Evolutionary conservation across 2,888 invertebrate species (phyloP).

Genomic region (Chymomyza amoena): DNA sequence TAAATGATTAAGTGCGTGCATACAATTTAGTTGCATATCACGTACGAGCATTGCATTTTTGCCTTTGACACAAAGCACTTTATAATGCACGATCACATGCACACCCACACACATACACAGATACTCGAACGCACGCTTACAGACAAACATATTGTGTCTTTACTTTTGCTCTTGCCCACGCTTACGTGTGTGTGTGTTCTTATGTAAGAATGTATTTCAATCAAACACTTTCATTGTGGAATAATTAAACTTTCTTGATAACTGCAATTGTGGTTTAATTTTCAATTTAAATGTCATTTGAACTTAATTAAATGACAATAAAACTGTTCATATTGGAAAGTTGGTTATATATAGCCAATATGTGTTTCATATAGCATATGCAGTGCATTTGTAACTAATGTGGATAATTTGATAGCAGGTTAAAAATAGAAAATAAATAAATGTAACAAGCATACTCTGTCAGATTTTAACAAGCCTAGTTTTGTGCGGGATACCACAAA

Average conservation of each 20-base stretch:
- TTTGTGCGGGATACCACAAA: too few relatives aligned
- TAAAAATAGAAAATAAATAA: background rate
- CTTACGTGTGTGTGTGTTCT: constrained; percentile 16
- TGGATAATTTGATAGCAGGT: too few relatives aligned
- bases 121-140: too few relatives aligned
- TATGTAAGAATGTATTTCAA: constrained; percentile 38
- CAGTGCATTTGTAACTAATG: background rate
- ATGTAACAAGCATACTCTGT: too few relatives aligned
- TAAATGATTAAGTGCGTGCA: constrained; percentile 65
- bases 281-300: constrained; percentile 1
- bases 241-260: background rate
- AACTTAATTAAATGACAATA: background rate
- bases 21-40: constrained; percentile 54
- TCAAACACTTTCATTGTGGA: constrained; percentile 17
- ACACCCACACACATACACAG: background rate
- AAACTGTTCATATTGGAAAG: background rate
- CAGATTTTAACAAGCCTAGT: too few relatives aligned
- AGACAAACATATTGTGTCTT: constrained; percentile 13
- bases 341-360: background rate
- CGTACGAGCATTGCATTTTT: constrained; percentile 63
- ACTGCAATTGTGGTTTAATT: constrained; percentile 1
- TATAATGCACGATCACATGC: constrained; percentile 43
- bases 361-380: background rate
- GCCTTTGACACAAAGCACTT: constrained; percentile 66
- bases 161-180: constrained; percentile 33